phyloP scores from a whole-genome alignment of 2,888 invertebrate species.

The Mylabris sibirica region DNA sequence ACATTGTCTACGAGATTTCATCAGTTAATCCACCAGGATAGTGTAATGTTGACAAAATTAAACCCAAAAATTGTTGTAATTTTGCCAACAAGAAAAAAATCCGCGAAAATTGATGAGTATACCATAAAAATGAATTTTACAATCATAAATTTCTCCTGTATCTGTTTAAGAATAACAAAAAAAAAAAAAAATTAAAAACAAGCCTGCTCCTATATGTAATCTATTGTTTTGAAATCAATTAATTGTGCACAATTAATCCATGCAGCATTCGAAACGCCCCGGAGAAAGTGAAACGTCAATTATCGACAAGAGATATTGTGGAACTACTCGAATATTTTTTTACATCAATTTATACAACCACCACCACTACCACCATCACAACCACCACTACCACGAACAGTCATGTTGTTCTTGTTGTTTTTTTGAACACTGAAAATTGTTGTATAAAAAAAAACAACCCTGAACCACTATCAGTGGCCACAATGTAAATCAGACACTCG shows the following conservation, averaged over 20 bases:
- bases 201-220: not conserved
- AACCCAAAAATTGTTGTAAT: no score
- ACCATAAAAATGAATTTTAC: not conserved
- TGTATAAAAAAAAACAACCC: not conserved
- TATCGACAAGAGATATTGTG: conserved; percentile 14
- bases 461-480: not conserved
- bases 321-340: conserved; percentile 9
- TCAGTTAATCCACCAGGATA: no score
- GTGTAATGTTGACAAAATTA: no score
- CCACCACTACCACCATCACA: not conserved
- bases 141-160: not conserved
- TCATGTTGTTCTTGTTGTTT: not conserved
- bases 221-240: conserved; percentile 9
- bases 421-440: not conserved
- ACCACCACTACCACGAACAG: not conserved
- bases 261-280: conserved; percentile 10
- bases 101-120: not conserved
- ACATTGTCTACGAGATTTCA: no score
- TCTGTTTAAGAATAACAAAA: conserved; percentile 17
- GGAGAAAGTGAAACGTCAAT: conserved; percentile 11
- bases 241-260: conserved; percentile 10
- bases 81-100: not conserved
- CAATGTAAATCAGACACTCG: not conserved
- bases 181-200: conserved; percentile 19
- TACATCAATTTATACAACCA: not conserved